These are phyloP conservation scores for Chrysogorgia sp. DNA, from an alignment of 92 coral and sea anemone genomes.

Conservation along the genomic window DNA sequence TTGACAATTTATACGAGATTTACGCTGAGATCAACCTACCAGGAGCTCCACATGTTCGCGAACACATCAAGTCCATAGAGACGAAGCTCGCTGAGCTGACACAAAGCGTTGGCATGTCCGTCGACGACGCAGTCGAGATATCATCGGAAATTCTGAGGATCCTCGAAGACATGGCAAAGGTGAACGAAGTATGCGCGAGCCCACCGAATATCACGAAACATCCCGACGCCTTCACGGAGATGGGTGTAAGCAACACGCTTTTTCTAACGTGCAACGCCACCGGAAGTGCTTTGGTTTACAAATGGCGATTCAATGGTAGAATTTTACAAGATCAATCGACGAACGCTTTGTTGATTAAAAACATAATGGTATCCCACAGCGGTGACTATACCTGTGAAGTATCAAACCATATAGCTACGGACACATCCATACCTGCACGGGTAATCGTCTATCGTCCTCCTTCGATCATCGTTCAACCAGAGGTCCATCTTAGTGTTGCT, in stretches of 20 bases:
- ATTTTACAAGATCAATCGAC: slow-evolving; percentile 34
- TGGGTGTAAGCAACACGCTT: slow-evolving; percentile 55
- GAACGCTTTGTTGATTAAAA: slow-evolving; percentile 40
- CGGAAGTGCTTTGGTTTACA: slow-evolving; percentile 49
- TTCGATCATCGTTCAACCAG: slow-evolving; percentile 60
- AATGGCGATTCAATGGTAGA: slow-evolving; percentile 66
- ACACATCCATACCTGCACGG: slow-evolving; percentile 58
- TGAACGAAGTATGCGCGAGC: slow-evolving; percentile 65
- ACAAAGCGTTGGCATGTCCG: slow-evolving; percentile 47
- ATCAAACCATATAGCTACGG: slow-evolving; percentile 63
- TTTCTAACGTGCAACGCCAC: slow-evolving; percentile 64
- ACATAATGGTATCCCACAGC: slow-evolving; percentile 45
- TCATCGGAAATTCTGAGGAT: slow-evolving; percentile 51
- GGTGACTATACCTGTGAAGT: slow-evolving; percentile 75
- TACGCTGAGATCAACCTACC: slow-evolving; percentile 65
- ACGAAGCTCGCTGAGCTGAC: slow-evolving; percentile 38
- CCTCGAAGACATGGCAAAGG: slow-evolving; percentile 44
- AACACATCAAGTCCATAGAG: slow-evolving; percentile 32
- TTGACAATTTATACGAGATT: slow-evolving; percentile 61
- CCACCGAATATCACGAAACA: slow-evolving; percentile 75
- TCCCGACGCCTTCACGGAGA: slow-evolving; percentile 63
- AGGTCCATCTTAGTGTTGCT: slow-evolving; percentile 51
- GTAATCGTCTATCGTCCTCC: slow-evolving; percentile 76
- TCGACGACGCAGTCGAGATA: slow-evolving; percentile 48
- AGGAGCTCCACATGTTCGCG: slow-evolving; percentile 47